These are phyloP conservation scores for Synergus gifuensis DNA, from an alignment of 2,888 invertebrate species.

Conservation along the genomic window DNA sequence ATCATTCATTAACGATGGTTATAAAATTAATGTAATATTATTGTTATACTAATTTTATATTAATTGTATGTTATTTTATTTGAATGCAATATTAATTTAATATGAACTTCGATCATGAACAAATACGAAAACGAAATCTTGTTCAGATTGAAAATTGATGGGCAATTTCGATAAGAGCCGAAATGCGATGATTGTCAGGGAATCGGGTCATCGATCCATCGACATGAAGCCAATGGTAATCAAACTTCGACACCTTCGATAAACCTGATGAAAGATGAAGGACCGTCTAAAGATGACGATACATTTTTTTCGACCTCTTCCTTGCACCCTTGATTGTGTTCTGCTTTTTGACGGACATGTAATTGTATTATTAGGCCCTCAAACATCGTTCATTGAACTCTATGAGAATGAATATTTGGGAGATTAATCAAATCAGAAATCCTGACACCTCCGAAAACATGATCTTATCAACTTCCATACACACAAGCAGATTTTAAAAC, in stretches of 20 bases:
- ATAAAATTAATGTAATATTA: too few relatives aligned
- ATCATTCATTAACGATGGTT: too few relatives aligned
- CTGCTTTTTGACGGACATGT: constrained; percentile 23
- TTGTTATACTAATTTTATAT: too few relatives aligned
- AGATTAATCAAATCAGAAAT: constrained; percentile 11
- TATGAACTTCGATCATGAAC: background rate
- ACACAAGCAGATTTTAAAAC: background rate
- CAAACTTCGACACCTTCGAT: constrained; percentile 59
- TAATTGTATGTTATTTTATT: too few relatives aligned
- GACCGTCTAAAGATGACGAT: constrained; percentile 42
- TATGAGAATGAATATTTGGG: constrained; percentile 18
- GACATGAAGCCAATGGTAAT: constrained; percentile 54
- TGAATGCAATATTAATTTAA: background rate
- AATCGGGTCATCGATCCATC: constrained; percentile 59
- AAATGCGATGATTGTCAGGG: constrained; percentile 42
- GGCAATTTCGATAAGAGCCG: constrained; percentile 31
- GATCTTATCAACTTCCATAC: background rate
- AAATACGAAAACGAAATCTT: background rate
- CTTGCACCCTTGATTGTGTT: constrained; percentile 30
- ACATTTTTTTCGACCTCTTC: constrained; percentile 39
- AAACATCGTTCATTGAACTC: constrained; percentile 10
- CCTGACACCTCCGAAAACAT: background rate
- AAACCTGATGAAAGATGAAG: constrained; percentile 47
- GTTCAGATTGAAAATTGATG: constrained; percentile 17
- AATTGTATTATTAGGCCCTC: constrained; percentile 24